phyloP scores from a whole-genome alignment of 1,140 invertebrate genomes.

The Panagrolaimus sp. region DNA sequence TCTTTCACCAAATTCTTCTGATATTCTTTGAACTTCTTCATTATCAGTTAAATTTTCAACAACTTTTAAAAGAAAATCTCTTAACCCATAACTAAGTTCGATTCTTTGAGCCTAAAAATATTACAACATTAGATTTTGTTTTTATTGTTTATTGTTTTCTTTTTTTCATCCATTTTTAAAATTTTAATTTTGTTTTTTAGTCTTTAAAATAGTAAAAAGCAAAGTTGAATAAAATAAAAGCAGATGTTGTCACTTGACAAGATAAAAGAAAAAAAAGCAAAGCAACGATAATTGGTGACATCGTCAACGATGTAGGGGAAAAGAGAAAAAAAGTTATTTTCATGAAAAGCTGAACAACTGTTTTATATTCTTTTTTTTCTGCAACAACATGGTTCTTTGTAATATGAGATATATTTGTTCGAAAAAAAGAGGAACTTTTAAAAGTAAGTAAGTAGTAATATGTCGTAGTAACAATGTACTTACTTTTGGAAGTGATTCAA shows the following conservation, averaged over 20 bases:
- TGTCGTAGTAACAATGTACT: neutral
- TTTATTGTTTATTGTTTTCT: conserved; percentile 3
- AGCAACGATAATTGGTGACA: no score
- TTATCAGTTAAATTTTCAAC: conserved; percentile 31
- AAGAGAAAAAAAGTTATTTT: neutral
- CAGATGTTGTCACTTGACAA: no score
- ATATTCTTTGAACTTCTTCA: conserved; percentile 36
- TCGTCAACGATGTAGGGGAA: no score
- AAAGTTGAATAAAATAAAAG: no score
- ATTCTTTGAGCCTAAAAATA: conserved; percentile 28
- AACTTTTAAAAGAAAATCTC: conserved; percentile 31
- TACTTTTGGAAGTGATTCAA: conserved; percentile 34
- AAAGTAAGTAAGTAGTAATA: neutral
- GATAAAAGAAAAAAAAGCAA: no score
- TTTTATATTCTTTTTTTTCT: neutral
- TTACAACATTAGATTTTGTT: neutral
- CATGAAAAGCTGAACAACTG: neutral
- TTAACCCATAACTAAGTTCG: conserved; percentile 27
- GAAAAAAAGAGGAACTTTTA: neutral
- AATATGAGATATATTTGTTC: neutral
- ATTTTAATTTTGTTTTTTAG: conserved; percentile 4
- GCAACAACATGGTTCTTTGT: neutral
- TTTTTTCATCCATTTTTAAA: neutral
- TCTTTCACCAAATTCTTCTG: conserved; percentile 35
- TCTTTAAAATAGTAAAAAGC: neutral